Conservation (phyloP, 1,140 invertebrate species). For the Drosophila truncata region DNA sequence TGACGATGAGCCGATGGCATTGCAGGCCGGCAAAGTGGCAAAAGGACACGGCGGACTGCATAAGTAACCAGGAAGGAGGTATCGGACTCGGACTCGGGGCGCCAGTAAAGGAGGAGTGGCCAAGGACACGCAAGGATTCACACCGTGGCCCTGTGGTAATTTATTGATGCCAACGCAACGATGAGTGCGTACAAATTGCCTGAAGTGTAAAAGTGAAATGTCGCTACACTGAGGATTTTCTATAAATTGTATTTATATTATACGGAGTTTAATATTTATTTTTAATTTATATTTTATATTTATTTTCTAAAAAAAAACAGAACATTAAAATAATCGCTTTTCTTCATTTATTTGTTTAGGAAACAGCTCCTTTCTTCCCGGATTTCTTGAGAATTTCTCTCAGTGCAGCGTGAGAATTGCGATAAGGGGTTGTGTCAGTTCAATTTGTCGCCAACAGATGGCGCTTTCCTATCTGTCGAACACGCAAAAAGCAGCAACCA, state of each 20-base stretch:
- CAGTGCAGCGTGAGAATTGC: conserved; percentile 4
- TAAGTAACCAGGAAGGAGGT: conserved; percentile 31
- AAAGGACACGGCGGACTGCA: conserved; percentile 31
- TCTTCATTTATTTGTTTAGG: neutral
- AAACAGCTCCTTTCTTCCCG: neutral
- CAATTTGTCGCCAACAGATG: conserved; percentile 41
- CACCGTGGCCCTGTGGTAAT: conserved; percentile 33
- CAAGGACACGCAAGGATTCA: conserved; percentile 39
- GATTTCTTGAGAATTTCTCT: neutral
- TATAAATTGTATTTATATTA: neutral
- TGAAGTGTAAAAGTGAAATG: neutral
- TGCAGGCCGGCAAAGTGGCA: conserved; percentile 34
- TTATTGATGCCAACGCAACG: conserved; percentile 42
- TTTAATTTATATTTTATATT: too few species aligned
- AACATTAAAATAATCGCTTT: too few species aligned
- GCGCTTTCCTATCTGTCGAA: conserved; percentile 33
- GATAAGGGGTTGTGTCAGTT: conserved; percentile 42
- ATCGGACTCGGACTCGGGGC: neutral
- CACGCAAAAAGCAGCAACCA: conserved; percentile 22
- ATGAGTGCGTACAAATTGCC: conserved; percentile 50
- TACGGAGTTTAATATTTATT: too few species aligned
- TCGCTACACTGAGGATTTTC: neutral
- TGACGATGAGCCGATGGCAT: conserved; percentile 35
- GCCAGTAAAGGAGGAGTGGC: conserved; percentile 3
- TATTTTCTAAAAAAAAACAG: too few species aligned